Evolutionary conservation across 2,797 vertebrate genomes (phyloP).

Genomic region (Monodelphis domestica): DNA sequence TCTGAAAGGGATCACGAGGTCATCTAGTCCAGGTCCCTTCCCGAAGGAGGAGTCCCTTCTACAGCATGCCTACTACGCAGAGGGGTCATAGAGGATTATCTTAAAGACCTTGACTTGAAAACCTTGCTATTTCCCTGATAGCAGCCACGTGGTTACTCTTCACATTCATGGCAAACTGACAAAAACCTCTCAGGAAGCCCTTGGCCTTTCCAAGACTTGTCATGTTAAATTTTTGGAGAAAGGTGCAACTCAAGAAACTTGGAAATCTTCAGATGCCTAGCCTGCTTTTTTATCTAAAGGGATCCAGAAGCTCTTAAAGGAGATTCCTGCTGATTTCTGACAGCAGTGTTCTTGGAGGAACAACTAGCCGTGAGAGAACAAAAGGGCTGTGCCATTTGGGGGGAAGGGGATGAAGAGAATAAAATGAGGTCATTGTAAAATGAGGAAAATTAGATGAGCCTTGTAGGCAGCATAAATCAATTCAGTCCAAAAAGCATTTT

Average conservation of each 20-base stretch:
- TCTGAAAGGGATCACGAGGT: not conserved
- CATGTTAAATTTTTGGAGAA: not conserved
- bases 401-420: not conserved
- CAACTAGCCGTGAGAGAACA: not conserved
- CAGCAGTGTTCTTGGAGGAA: not conserved
- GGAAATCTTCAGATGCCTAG: not conserved
- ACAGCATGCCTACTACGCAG: not conserved
- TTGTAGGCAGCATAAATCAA: not conserved
- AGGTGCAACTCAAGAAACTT: not conserved
- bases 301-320: not conserved
- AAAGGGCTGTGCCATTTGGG: not conserved
- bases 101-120: not conserved
- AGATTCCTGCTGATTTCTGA: not conserved
- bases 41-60: not conserved
- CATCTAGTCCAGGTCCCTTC: not conserved
- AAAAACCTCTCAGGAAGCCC: not conserved
- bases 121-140: not conserved
- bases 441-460: not conserved
- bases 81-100: not conserved
- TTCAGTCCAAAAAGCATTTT: not conserved
- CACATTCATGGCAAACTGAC: not conserved
- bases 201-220: not conserved
- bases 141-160: not conserved
- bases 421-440: not conserved
- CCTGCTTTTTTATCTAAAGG: not conserved